phyloP scores from a whole-genome alignment of 2,888 invertebrate genomes.

The Pterostichus madidus region DNA sequence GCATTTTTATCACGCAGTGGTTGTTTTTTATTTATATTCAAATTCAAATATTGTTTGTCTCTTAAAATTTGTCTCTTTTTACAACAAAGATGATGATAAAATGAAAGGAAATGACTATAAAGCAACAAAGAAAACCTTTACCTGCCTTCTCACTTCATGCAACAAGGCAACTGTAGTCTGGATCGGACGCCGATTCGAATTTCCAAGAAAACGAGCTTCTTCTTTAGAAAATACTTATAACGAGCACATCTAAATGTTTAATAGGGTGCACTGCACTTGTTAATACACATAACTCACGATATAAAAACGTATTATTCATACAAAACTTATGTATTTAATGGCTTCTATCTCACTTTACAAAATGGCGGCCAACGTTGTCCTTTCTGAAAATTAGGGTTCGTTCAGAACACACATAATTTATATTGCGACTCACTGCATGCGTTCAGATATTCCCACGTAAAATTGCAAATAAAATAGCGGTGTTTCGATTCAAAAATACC shows the following conservation, averaged over 20 bases:
- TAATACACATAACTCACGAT: slow-evolving; percentile 11
- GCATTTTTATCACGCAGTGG: slow-evolving; percentile 16
- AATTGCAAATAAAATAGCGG: too few species aligned
- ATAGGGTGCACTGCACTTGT: neutral
- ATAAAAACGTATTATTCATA: slow-evolving; percentile 40
- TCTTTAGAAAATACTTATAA: slow-evolving; percentile 2
- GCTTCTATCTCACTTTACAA: slow-evolving; percentile 78
- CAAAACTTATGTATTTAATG: slow-evolving; percentile 70
- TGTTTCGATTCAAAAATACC: too few species aligned
- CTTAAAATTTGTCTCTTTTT: slow-evolving; percentile 77
- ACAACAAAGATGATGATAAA: slow-evolving; percentile 78
- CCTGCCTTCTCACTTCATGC: slow-evolving; percentile 75
- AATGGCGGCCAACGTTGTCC: slow-evolving; percentile 78
- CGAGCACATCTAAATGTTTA: neutral
- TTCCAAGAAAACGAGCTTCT: slow-evolving; percentile 22
- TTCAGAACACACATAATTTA: slow-evolving; percentile 11
- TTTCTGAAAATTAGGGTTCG: slow-evolving; percentile 39
- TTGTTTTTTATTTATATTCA: slow-evolving; percentile 61
- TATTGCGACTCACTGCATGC: too few species aligned
- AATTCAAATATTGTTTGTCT: slow-evolving; percentile 72
- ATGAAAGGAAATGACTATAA: slow-evolving; percentile 77
- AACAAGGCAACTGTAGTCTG: slow-evolving; percentile 29
- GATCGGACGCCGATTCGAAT: slow-evolving; percentile 33
- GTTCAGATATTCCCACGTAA: too few species aligned
- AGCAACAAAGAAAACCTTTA: slow-evolving; percentile 77